These are phyloP conservation scores for Prosapia bicincta DNA, from an alignment of 2,888 invertebrate genomes.

Conservation along the genomic window DNA sequence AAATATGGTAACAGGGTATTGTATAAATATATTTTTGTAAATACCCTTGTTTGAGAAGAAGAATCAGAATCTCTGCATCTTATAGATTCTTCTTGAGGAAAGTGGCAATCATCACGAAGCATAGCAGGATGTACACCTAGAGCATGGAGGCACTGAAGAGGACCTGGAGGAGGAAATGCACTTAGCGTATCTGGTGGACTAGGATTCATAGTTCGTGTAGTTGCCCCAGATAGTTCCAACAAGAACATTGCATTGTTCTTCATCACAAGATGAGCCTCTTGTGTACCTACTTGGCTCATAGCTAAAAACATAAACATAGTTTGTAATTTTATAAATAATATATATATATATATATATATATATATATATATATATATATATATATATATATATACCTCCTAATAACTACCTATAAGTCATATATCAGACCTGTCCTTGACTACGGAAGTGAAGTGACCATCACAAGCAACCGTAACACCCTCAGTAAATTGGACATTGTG, in stretches of 20 bases:
- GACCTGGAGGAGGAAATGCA: constrained; percentile 54
- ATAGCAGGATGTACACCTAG: constrained; percentile 47
- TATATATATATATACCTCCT: too few relatives aligned
- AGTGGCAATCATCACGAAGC: constrained; percentile 31
- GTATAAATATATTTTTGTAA: too few relatives aligned
- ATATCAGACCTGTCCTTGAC: too few relatives aligned
- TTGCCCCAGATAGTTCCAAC: constrained; percentile 77
- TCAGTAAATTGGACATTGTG: too few relatives aligned
- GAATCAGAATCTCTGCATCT: constrained; percentile 30
- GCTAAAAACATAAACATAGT: background rate
- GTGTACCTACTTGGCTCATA: background rate
- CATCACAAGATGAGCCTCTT: constrained; percentile 62
- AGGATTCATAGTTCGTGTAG: constrained; percentile 44
- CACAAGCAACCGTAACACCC: too few relatives aligned
- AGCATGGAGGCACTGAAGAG: constrained; percentile 59
- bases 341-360: too few relatives aligned
- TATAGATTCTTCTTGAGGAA: constrained; percentile 31
- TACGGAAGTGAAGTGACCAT: too few relatives aligned
- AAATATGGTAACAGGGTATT: too few relatives aligned
- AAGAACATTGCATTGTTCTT: constrained; percentile 93
- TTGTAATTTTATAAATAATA: too few relatives aligned
- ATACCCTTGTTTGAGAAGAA: constrained; percentile 21
- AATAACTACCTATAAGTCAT: too few relatives aligned
- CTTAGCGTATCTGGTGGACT: constrained; percentile 54
- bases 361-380: too few relatives aligned